Conservation (phyloP, 2,797 vertebrate species). For the Manis crassicaudata region DNA sequence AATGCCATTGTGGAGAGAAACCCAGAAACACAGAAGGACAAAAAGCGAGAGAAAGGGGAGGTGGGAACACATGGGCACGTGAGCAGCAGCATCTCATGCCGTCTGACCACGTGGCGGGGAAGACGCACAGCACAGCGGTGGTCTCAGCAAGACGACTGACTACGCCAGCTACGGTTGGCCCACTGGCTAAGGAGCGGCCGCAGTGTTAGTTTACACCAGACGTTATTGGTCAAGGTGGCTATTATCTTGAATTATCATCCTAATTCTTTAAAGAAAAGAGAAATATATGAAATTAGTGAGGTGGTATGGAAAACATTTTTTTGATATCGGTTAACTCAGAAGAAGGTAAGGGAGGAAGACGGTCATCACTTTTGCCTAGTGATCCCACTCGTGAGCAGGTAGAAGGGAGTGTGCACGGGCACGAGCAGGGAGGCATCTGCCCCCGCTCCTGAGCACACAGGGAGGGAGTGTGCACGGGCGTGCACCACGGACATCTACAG, state of each 20-base stretch:
- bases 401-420: fast-evolving
- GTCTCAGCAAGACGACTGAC: neutral
- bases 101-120: no score
- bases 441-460: neutral
- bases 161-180: neutral
- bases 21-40: neutral
- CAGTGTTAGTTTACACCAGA: fast-evolving
- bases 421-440: no score
- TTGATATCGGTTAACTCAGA: no score
- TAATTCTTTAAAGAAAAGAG: neutral
- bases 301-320: neutral
- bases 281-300: neutral
- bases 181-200: neutral
- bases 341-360: no score
- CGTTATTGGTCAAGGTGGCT: neutral
- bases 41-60: neutral
- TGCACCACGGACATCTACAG: fast-evolving
- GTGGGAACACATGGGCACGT: neutral
- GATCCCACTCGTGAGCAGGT: neutral
- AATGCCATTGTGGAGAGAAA: neutral
- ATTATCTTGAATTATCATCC: neutral
- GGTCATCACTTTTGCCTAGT: neutral
- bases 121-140: no score
- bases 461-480: fast-evolving
- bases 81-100: no score